Evolutionary conservation across 1,140 invertebrate species (phyloP).

Genomic region (Globodera ellingtonae): DNA sequence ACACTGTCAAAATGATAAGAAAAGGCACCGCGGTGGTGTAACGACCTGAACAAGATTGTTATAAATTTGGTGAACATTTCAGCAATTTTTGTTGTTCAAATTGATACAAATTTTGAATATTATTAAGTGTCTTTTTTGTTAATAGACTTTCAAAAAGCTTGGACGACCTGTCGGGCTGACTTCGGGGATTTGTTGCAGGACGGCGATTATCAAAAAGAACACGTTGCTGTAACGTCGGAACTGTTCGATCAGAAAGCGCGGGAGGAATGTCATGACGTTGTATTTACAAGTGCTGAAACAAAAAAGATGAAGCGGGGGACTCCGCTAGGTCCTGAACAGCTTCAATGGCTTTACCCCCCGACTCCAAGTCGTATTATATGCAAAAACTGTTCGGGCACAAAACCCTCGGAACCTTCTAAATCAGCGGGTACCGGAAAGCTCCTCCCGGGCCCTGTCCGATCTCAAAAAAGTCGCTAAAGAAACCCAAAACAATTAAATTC

Average conservation of each 20-base stretch:
- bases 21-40: slow-evolving; percentile 92
- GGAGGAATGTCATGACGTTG: slow-evolving; percentile 82
- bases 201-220: slow-evolving; percentile 92
- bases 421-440: too few relatives aligned
- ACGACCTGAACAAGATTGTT: slow-evolving; percentile 71
- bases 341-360: too few relatives aligned
- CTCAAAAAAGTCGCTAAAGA: too few relatives aligned
- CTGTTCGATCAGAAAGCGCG: slow-evolving; percentile 92
- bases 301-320: too few relatives aligned
- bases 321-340: too few relatives aligned
- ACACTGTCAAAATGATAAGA: slow-evolving; percentile 87
- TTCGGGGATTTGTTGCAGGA: slow-evolving; percentile 90
- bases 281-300: slow-evolving; percentile 81
- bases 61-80: too few relatives aligned
- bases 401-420: too few relatives aligned
- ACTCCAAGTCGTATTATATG: too few relatives aligned
- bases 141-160: background rate
- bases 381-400: too few relatives aligned
- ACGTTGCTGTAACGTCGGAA: slow-evolving; percentile 93
- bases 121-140: background rate
- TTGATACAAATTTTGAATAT: background rate
- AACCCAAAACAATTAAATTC: too few relatives aligned
- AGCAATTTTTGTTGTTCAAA: too few relatives aligned
- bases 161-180: slow-evolving; percentile 79
- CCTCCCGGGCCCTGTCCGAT: too few relatives aligned